A percentile compares a stretch with the other conserved stretches of the same genome.
Evolutionary conservation across 2,113 vertebrate genomes (phyloP).

Genomic region (Acinonyx jubatus): DNA sequence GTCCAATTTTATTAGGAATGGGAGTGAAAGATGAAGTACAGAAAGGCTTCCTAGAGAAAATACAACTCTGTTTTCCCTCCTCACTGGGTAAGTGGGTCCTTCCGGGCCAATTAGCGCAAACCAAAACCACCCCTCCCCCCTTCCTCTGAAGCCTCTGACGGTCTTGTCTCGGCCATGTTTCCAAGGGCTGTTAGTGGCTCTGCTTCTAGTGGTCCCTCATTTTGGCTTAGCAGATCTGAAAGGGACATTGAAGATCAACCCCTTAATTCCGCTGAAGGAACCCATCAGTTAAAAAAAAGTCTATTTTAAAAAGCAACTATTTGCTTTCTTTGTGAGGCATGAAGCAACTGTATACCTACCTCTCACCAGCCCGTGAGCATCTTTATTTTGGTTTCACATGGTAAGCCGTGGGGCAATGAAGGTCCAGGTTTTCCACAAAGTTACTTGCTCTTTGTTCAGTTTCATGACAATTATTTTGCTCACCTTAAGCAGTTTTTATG

Average conservation of each 20-base stretch:
- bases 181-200: neutral
- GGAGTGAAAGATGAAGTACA: neutral
- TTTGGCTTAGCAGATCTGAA: neutral
- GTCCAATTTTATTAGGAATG: neutral
- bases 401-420: neutral
- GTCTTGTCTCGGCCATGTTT: neutral
- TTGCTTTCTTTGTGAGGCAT: neutral
- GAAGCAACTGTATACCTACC: neutral
- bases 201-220: neutral
- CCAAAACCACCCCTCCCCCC: neutral
- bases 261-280: neutral
- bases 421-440: constrained; percentile 45
- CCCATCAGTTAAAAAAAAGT: neutral
- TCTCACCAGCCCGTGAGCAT: neutral
- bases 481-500: constrained; percentile 4
- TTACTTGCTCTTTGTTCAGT: neutral
- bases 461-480: constrained; percentile 24
- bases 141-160: neutral
- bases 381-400: constrained; percentile 30
- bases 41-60: constrained; percentile 7
- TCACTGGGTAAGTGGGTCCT: neutral
- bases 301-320: neutral
- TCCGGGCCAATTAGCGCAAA: neutral
- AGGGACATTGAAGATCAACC: neutral
- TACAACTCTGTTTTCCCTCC: neutral